These are phyloP conservation scores for Aphrocallistes beatrix DNA, from an alignment of 37 sponge, comb jelly and placozoan genomes.

Conservation along the genomic window DNA sequence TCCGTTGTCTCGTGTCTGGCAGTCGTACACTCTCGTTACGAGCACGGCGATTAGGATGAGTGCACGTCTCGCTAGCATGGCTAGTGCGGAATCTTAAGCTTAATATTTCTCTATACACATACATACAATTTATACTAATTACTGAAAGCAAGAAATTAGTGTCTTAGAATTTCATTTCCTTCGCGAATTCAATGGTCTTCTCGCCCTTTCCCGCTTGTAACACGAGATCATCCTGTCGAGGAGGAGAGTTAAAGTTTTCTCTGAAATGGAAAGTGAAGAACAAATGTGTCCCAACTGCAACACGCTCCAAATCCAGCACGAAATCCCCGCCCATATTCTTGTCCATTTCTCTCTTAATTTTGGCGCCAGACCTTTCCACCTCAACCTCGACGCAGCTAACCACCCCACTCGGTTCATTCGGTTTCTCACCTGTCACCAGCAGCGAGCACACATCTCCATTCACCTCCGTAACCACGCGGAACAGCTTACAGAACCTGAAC, in stretches of 20 bases:
- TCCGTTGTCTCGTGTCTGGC: constrained; percentile 78
- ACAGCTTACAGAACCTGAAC: background rate
- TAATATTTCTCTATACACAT: background rate
- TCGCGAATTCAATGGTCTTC: background rate
- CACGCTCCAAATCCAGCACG: background rate
- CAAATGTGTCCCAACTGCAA: background rate
- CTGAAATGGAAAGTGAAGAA: background rate
- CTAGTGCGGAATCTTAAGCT: background rate
- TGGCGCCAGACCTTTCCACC: background rate
- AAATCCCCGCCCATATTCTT: background rate
- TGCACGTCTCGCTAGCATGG: too few relatives aligned
- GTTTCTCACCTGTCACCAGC: background rate
- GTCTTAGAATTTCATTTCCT: background rate
- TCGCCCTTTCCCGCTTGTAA: background rate
- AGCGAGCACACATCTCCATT: background rate
- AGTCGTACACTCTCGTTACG: too few relatives aligned
- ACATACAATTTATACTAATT: background rate
- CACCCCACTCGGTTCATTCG: background rate
- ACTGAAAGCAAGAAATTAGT: background rate
- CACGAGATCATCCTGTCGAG: background rate
- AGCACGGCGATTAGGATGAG: too few relatives aligned
- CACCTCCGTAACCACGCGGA: background rate
- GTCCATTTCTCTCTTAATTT: background rate
- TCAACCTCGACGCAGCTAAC: background rate
- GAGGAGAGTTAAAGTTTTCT: background rate